Percentiles rank a stretch among this genome's conserved stretches.
Conservation (phyloP, 1,140 invertebrate species). For the Archivesica marissinica region DNA sequence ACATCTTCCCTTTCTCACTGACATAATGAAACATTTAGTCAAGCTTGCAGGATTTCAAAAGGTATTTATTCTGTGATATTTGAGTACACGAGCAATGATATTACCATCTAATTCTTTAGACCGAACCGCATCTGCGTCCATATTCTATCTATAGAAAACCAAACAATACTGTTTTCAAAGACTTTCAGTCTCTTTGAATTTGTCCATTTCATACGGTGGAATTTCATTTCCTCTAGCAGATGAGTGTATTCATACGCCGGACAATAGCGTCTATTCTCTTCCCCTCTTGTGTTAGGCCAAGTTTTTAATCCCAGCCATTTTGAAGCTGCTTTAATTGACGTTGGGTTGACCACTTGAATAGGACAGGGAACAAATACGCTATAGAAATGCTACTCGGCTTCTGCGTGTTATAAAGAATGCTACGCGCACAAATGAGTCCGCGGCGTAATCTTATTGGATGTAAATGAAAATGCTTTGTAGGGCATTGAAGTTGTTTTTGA, state of each 20-base stretch:
- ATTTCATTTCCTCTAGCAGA: conserved; percentile 62
- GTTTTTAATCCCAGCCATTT: conserved; percentile 54
- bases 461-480: conserved; percentile 61
- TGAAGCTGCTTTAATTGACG: conserved; percentile 61
- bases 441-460: conserved; percentile 50
- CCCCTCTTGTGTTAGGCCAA: conserved; percentile 36
- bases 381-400: conserved; percentile 41
- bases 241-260: conserved; percentile 44
- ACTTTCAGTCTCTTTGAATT: conserved; percentile 54
- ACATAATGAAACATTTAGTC: not conserved
- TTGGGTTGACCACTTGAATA: conserved; percentile 48
- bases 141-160: conserved; percentile 31
- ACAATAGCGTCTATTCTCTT: conserved; percentile 53
- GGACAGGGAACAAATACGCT: conserved; percentile 22
- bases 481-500: conserved; percentile 52
- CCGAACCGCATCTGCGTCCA: conserved; percentile 33
- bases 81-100: not conserved
- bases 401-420: conserved; percentile 31
- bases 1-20: too few relatives aligned
- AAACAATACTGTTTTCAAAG: conserved; percentile 50
- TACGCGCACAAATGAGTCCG: conserved; percentile 33
- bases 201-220: conserved; percentile 59
- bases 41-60: not conserved
- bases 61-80: conserved; percentile 43
- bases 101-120: conserved; percentile 16